phyloP scores from a whole-genome alignment of 1,140 invertebrate genomes.

The Brachionus rubens region DNA sequence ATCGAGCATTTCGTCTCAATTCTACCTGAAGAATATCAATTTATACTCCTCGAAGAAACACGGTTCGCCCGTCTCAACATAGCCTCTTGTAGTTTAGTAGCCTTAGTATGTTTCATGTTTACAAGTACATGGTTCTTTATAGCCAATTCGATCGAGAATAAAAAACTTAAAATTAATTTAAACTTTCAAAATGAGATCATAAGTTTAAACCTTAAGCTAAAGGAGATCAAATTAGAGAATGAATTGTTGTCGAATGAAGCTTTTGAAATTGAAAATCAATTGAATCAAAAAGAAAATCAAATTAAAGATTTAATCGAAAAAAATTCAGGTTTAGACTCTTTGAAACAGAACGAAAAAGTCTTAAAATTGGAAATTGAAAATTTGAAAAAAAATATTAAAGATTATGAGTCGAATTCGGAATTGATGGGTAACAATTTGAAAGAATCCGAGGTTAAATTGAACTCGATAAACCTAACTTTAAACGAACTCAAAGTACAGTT shows the following conservation, averaged over 20 bases:
- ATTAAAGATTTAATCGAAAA: neutral
- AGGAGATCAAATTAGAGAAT: neutral
- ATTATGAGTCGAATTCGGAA: neutral
- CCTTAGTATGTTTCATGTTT: neutral
- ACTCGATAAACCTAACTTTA: too few relatives aligned
- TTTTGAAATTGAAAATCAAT: neutral
- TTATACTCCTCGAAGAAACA: neutral
- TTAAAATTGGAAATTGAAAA: neutral
- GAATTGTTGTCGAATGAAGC: neutral
- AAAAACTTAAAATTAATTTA: neutral
- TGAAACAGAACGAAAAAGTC: neutral
- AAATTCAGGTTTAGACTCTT: neutral
- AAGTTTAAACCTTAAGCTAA: neutral
- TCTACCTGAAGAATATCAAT: neutral
- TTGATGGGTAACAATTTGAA: neutral
- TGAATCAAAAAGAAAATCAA: neutral
- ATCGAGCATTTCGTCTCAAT: too few relatives aligned
- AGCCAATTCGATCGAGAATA: neutral
- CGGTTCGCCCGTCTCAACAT: neutral
- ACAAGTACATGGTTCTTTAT: neutral
- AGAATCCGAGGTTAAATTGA: neutral
- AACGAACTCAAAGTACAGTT: too few relatives aligned
- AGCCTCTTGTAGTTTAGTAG: neutral
- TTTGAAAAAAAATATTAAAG: neutral
- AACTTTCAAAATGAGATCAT: neutral